Conservation (phyloP, 2,888 invertebrate genomes). For the Mythimna pallens region DNA sequence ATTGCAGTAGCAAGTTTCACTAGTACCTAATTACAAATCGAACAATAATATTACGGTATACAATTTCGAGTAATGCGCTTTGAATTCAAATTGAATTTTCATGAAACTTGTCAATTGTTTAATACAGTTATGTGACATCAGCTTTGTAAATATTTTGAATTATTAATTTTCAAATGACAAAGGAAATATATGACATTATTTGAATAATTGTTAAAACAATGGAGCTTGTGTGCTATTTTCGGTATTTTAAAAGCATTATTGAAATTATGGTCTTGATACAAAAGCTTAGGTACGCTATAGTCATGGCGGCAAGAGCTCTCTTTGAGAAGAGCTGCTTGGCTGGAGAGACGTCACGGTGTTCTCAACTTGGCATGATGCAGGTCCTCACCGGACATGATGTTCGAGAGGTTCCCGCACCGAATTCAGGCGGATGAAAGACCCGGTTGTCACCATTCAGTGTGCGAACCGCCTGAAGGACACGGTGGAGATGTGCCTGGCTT, state of each 20-base stretch:
- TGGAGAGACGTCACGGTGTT: no score
- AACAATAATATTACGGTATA: constrained; percentile 33
- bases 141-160: constrained; percentile 43
- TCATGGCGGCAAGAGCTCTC: no score
- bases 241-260: neutral
- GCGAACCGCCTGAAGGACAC: no score
- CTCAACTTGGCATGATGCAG: no score
- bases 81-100: constrained; percentile 46
- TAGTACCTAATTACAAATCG: constrained; percentile 25
- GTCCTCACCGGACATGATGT: no score
- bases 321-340: no score
- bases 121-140: constrained; percentile 6
- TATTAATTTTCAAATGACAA: constrained; percentile 28
- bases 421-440: no score
- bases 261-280: neutral
- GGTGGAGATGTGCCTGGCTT: no score
- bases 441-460: no score
- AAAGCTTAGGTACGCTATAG: no score
- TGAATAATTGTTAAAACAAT: constrained; percentile 12
- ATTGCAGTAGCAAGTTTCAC: neutral
- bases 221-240: neutral
- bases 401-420: no score
- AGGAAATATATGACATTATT: constrained; percentile 19
- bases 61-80: constrained; percentile 21
- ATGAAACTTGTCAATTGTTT: constrained; percentile 24